phyloP scores from a whole-genome alignment of 2,888 invertebrate genomes.

The Synanthedon formicaeformis region DNA sequence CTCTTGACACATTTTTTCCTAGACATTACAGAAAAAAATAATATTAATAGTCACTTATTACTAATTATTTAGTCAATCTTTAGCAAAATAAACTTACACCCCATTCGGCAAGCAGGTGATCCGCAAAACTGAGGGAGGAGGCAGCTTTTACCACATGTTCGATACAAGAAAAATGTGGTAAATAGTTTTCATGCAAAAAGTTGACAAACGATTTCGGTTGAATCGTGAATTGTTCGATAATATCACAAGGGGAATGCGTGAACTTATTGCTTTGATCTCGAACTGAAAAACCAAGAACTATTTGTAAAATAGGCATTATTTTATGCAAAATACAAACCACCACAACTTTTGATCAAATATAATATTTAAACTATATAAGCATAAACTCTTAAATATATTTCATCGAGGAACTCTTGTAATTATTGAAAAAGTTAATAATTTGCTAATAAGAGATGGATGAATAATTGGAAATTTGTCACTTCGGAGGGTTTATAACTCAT shows the following conservation, averaged over 20 bases:
- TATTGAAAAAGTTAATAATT: no score
- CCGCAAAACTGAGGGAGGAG: conserved; percentile 77
- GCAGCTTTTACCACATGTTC: conserved; percentile 73
- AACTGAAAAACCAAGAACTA: conserved; percentile 17
- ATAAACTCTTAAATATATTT: no score
- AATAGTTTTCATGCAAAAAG: conserved; percentile 81
- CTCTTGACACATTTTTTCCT: conserved; percentile 63
- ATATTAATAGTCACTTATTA: neutral
- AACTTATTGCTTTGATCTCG: conserved; percentile 44
- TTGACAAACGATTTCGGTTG: conserved; percentile 76
- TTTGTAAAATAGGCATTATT: neutral
- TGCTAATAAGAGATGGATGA: no score
- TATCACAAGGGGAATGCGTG: conserved; percentile 73
- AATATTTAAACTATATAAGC: conserved; percentile 1
- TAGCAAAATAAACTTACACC: conserved; percentile 45
- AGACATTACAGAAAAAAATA: neutral
- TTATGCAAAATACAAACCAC: neutral
- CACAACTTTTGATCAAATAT: conserved; percentile 6
- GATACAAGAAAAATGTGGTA: conserved; percentile 77
- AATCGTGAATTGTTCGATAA: conserved; percentile 75
- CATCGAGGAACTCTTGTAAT: no score
- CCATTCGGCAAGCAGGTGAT: conserved; percentile 77
- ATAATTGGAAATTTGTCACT: no score
- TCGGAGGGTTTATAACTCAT: no score
- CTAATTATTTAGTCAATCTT: neutral